phyloP scores from a whole-genome alignment of 2,888 invertebrate species.

The Athalia circularis region DNA sequence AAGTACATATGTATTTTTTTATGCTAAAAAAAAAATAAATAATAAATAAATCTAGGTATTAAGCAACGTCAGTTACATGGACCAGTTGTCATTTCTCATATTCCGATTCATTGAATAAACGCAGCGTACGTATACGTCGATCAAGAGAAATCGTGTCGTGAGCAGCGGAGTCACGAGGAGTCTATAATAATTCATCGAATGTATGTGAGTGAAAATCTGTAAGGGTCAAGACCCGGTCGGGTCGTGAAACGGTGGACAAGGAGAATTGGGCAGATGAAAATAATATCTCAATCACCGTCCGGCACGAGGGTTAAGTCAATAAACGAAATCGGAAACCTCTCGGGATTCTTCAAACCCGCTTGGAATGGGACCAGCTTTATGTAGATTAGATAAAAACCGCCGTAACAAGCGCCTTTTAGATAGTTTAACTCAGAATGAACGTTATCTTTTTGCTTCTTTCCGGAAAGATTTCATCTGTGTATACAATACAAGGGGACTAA shows the following conservation, averaged over 20 bases:
- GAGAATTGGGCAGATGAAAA: conserved; percentile 26
- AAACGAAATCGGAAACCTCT: conserved; percentile 27
- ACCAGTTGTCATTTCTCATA: conserved; percentile 53
- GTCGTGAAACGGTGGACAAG: not conserved
- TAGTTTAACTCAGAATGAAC: conserved; percentile 8
- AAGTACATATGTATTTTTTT: conserved; percentile 10
- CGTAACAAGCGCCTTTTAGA: not conserved
- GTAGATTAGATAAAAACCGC: conserved; percentile 29
- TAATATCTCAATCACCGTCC: conserved; percentile 26
- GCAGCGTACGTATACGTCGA: conserved; percentile 1
- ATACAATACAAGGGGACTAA: not conserved
- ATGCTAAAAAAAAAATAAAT: no score
- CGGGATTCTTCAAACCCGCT: not conserved
- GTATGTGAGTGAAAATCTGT: conserved; percentile 27
- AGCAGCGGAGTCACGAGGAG: conserved; percentile 13
- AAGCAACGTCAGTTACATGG: conserved; percentile 59
- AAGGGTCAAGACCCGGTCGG: conserved; percentile 6
- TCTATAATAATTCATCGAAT: conserved; percentile 12
- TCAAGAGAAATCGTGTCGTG: not conserved
- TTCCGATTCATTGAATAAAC: conserved; percentile 47
- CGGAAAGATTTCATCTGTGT: conserved; percentile 17
- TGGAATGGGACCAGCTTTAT: not conserved
- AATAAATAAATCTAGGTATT: conserved; percentile 49
- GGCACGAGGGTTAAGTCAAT: conserved; percentile 6
- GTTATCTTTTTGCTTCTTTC: conserved; percentile 11